phyloP scores from a whole-genome alignment of 2,888 invertebrate species.

The Pristionchus arcanus region DNA sequence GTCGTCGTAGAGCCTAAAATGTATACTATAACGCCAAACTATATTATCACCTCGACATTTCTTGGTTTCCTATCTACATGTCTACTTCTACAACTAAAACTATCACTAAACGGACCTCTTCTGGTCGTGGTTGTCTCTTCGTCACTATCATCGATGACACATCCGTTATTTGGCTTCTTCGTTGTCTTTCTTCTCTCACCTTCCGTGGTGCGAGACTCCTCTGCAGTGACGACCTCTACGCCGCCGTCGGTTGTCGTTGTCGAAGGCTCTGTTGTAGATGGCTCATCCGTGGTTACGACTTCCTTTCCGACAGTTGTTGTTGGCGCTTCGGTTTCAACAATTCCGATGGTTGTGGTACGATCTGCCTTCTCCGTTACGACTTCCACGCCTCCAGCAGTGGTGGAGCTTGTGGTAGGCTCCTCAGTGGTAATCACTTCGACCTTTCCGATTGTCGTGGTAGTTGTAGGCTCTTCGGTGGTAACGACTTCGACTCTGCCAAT shows the following conservation, averaged over 20 bases:
- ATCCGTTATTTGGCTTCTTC: conserved; percentile 44
- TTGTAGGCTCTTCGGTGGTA: conserved; percentile 35
- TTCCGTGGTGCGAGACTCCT: conserved; percentile 42
- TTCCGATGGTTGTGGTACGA: not conserved
- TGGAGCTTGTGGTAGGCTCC: not conserved
- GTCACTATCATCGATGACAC: conserved; percentile 51
- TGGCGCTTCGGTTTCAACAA: not conserved
- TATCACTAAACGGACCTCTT: conserved; percentile 24
- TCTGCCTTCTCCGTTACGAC: not conserved
- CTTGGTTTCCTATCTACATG: not conserved
- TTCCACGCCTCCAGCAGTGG: not conserved
- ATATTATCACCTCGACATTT: not conserved
- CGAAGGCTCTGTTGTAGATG: conserved; percentile 21
- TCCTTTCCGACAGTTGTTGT: not conserved
- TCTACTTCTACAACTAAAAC: not conserved
- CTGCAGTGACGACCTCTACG: conserved; percentile 5
- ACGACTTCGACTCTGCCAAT: not conserved
- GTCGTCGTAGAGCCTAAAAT: not conserved
- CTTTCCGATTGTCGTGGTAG: not conserved
- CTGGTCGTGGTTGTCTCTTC: conserved; percentile 7
- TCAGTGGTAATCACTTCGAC: not conserved
- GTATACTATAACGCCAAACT: not conserved
- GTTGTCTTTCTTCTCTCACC: conserved; percentile 41
- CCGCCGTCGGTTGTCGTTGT: conserved; percentile 25
- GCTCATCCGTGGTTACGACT: not conserved